Conservation (phyloP, 2,113 vertebrate species). For the Seriola rivoliana region DNA sequence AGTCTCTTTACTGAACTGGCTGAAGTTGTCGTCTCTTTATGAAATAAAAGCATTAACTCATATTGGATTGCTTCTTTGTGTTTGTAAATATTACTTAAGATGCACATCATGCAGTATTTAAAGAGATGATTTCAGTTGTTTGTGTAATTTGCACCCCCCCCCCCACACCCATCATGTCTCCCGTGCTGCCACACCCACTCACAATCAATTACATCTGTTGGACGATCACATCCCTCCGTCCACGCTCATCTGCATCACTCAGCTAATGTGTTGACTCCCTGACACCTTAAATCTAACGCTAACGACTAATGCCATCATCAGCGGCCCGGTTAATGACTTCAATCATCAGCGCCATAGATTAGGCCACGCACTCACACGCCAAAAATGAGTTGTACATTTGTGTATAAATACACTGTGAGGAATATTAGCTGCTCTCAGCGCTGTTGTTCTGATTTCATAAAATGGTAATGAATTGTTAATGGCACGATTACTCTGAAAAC, state of each 20-base stretch:
- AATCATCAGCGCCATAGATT: conserved; percentile 58
- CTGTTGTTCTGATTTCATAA: conserved; percentile 61
- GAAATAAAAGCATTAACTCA: not conserved
- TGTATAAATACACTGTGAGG: conserved; percentile 61
- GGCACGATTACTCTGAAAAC: conserved; percentile 65
- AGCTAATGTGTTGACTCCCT: conserved; percentile 68
- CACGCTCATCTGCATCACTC: conserved; percentile 28
- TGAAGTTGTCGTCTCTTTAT: not conserved
- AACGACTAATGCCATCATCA: conserved; percentile 57
- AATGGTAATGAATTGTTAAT: conserved; percentile 77
- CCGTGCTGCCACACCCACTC: conserved; percentile 38
- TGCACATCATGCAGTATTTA: not conserved
- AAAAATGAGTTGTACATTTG: conserved; percentile 44
- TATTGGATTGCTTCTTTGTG: not conserved
- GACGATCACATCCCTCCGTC: conserved; percentile 6
- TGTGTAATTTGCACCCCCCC: not conserved
- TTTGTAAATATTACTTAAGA: not conserved
- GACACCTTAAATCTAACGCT: conserved; percentile 61
- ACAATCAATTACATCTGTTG: not conserved
- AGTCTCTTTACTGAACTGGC: not conserved
- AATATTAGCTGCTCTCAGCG: conserved; percentile 60
- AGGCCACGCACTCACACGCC: conserved; percentile 39
- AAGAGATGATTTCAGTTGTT: not conserved
- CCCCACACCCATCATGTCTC: not conserved
- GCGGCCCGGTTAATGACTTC: conserved; percentile 55